Evolutionary conservation across 2,113 vertebrate species (phyloP).

Genomic region (Corvus cornix): DNA sequence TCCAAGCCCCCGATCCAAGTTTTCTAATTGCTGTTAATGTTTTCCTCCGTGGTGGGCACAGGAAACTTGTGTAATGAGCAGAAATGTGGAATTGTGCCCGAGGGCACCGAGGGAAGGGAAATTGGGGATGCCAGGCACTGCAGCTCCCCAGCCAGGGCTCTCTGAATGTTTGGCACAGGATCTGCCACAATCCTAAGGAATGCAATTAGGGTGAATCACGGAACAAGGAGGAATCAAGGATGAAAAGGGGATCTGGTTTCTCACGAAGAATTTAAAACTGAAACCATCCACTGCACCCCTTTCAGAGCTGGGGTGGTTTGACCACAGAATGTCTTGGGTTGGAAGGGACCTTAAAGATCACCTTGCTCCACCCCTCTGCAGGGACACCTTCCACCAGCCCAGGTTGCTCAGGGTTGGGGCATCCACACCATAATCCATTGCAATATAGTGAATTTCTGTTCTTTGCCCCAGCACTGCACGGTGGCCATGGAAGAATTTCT

Average conservation of each 20-base stretch:
- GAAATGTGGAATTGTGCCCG: background rate
- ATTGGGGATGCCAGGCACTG: background rate
- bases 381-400: background rate
- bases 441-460: background rate
- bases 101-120: background rate
- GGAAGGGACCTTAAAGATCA: background rate
- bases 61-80: background rate
- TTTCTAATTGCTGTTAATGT: background rate
- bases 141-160: background rate
- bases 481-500: background rate
- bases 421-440: background rate
- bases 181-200: background rate
- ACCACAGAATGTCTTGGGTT: background rate
- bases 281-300: background rate
- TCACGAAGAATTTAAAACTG: background rate
- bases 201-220: background rate
- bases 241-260: background rate
- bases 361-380: background rate
- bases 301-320: background rate
- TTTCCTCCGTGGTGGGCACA: background rate
- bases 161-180: background rate
- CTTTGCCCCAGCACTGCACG: background rate
- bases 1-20: background rate
- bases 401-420: background rate
- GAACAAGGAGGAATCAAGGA: background rate